Evolutionary conservation across 2,113 vertebrate genomes (phyloP).

Genomic region (Cyprinodon tularosa): DNA sequence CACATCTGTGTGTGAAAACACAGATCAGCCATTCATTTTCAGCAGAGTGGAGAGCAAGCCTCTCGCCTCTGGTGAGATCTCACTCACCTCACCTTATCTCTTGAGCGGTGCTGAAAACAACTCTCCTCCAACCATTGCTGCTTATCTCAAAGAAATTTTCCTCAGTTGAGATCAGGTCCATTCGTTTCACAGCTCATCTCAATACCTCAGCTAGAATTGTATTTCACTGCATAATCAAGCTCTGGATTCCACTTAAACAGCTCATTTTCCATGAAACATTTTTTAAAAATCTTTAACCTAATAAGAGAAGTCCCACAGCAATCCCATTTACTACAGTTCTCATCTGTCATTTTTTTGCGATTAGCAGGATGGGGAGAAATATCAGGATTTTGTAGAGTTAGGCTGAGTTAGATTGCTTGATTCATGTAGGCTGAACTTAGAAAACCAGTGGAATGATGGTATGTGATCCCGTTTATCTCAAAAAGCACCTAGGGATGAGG

Average conservation of each 20-base stretch:
- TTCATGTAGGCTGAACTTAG: not conserved
- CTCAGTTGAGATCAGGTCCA: conserved; percentile 29
- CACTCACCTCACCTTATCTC: conserved; percentile 45
- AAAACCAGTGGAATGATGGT: not conserved
- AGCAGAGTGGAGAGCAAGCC: conserved; percentile 47
- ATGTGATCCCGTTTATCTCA: not conserved
- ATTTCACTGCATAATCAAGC: conserved; percentile 13
- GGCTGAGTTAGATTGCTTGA: not conserved
- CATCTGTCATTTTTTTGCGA: not conserved
- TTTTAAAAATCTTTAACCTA: conserved; percentile 2
- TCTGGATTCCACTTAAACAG: conserved; percentile 12
- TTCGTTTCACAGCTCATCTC: conserved; percentile 42
- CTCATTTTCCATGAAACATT: conserved; percentile 10
- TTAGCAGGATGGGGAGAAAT: not conserved
- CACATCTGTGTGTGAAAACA: conserved; percentile 38
- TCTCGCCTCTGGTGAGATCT: conserved; percentile 46
- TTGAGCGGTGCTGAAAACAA: conserved; percentile 23
- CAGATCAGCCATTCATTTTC: conserved; percentile 65
- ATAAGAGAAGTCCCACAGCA: not conserved
- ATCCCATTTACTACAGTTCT: not conserved
- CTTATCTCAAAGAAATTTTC: conserved; percentile 44
- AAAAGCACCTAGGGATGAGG: not conserved
- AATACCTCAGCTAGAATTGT: conserved; percentile 20
- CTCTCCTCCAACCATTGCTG: not conserved
- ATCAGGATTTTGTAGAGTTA: not conserved